Evolutionary conservation across 2,888 invertebrate genomes (phyloP), one percentile per base, ranked within the genome.

Genomic region (Drosophila pegasa): DNA sequence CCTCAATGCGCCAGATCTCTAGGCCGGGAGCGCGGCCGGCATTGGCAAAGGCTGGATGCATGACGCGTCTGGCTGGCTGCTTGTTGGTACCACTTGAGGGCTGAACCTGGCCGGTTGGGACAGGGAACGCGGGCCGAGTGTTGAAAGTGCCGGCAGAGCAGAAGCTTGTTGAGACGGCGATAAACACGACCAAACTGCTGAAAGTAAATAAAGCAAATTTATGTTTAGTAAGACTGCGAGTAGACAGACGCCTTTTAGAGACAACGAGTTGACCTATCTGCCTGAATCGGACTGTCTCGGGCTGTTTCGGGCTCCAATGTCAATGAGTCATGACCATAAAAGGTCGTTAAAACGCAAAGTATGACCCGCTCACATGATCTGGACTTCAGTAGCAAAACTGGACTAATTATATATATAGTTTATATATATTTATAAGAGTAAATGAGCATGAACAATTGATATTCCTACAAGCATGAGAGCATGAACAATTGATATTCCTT

Each of bases 1-100:
- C 97, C 94, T 97, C 96, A 69, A 97, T 95, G 89, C 97, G 94
- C 96, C 96, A 97, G 80, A 96, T 94, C 92, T 96, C 95, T 0
- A 96, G 81, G 0, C 97, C 97, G 7, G 94, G 93, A 50, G 93
- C 92, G 87, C 93, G 93, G 1, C 97, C 97, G 48, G 96, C 94
- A 72, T 94, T 94, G 61, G 93, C 94, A 90, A 97, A 97, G 4
- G 95, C 96, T 66, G 95, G 93, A 81, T 95, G 94, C 93, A 93
- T 93, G 41, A 91, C 68, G 75, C 90, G 87, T 76, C 90, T 75
- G 18, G 80, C 89, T 25, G 91, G 78, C 48, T 90, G 81, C 50
- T 90, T 92, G 43, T 66, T 82, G 48, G 77, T 85, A 52, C 74
- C 78, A 47, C 57, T 64, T 27, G 82, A 63, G 35, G 90, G 88